Conservation (phyloP, 2,797 vertebrate genomes). For the Petrocephalus sullivani region DNA sequence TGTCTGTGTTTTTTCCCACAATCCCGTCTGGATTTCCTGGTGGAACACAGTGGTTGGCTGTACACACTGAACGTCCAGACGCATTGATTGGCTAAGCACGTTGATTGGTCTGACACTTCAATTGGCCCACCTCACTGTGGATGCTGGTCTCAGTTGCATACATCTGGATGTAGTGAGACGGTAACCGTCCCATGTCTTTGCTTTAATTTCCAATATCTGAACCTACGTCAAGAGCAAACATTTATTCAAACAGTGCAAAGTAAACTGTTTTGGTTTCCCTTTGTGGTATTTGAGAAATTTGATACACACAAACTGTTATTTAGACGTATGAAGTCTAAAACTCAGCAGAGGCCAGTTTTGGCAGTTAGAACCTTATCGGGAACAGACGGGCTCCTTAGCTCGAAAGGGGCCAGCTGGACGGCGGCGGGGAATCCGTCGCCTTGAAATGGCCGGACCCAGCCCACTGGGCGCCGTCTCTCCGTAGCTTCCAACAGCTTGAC, state of each 20-base stretch:
- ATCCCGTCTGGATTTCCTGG: neutral
- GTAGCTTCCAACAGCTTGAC: neutral
- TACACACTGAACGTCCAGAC: neutral
- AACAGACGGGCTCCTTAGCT: neutral
- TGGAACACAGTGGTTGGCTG: neutral
- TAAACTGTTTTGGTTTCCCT: neutral
- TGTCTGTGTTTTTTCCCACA: neutral
- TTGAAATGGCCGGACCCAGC: neutral
- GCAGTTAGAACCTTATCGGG: neutral
- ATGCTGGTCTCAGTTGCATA: neutral
- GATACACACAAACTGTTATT: conserved; percentile 3
- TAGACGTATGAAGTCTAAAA: neutral
- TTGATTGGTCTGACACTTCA: neutral
- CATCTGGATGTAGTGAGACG: neutral
- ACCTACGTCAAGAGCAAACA: neutral
- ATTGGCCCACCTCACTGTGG: neutral
- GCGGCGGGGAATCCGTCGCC: neutral
- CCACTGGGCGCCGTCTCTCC: neutral
- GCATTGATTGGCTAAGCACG: neutral
- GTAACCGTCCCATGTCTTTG: neutral
- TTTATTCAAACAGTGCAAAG: neutral
- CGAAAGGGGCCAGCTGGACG: neutral
- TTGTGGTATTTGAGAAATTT: neutral
- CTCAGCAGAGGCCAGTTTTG: neutral
- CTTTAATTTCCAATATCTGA: neutral